These are phyloP conservation scores for Cynopterus brachyotis DNA, from an alignment of 2,113 vertebrate species.

Conservation along the genomic window DNA sequence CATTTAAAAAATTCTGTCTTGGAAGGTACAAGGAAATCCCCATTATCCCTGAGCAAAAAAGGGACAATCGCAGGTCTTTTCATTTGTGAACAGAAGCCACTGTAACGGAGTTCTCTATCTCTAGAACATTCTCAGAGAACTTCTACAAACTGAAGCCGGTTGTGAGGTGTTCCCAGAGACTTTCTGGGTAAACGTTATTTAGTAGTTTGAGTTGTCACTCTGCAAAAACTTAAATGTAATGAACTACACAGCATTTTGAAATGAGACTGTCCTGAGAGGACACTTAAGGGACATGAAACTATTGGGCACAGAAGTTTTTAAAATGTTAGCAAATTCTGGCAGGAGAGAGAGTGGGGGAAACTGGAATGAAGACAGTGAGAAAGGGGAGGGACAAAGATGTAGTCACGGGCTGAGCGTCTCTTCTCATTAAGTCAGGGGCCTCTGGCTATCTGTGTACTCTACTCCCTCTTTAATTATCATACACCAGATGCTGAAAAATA, in stretches of 20 bases:
- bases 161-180: slow-evolving; percentile 32
- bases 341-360: not conserved
- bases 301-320: not conserved
- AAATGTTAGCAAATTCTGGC: not conserved
- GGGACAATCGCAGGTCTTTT: slow-evolving; percentile 53
- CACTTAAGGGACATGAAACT: slow-evolving; percentile 23
- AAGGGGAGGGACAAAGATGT: not conserved
- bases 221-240: slow-evolving; percentile 41
- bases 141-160: slow-evolving; percentile 5
- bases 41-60: slow-evolving; percentile 59
- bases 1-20: slow-evolving; percentile 60
- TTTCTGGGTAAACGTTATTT: not conserved
- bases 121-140: slow-evolving; percentile 36
- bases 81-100: slow-evolving; percentile 62
- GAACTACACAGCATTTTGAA: not conserved
- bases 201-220: not conserved
- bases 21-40: slow-evolving; percentile 66
- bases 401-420: not conserved
- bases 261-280: slow-evolving; percentile 41
- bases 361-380: not conserved
- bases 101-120: slow-evolving; percentile 1
- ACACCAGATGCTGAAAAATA: slow-evolving; percentile 11
- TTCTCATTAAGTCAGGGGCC: not conserved
- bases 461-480: not conserved
- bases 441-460: not conserved